Conservation (phyloP, 2,113 vertebrate species). For the Melierax canorus region DNA sequence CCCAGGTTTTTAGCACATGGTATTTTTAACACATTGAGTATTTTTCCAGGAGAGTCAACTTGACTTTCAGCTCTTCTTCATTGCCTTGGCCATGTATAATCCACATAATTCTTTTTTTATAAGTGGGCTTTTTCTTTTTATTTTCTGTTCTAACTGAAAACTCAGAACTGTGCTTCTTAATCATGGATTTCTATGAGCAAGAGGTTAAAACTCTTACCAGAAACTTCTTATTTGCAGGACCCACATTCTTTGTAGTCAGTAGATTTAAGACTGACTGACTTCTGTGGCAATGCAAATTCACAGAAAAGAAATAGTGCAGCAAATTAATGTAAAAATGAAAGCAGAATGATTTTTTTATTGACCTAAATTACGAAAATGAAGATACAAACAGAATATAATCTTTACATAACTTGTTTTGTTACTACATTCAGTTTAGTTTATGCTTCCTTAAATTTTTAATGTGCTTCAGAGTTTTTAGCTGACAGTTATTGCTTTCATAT, state of each 20-base stretch:
- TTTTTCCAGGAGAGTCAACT: not conserved
- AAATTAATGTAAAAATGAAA: not conserved
- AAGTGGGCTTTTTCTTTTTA: not conserved
- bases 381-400: not conserved
- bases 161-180: not conserved
- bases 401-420: not conserved
- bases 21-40: not conserved
- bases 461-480: not conserved
- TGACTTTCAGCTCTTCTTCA: not conserved
- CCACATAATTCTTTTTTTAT: not conserved
- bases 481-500: not conserved
- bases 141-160: not conserved
- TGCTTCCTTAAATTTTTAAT: not conserved
- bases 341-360: not conserved
- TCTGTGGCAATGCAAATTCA: not conserved
- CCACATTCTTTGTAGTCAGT: not conserved
- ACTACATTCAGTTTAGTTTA: not conserved
- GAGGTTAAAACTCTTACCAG: not conserved
- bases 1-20: not conserved
- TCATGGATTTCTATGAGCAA: not conserved
- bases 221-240: not conserved
- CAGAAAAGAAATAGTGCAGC: not conserved
- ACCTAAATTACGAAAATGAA: not conserved
- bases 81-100: not conserved
- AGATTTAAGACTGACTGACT: not conserved